A percentile compares a stretch with the other conserved stretches of the same genome.
These are phyloP conservation scores for Pardosa pseudoannulata DNA, from an alignment of 2,888 invertebrate genomes.

Conservation along the genomic window DNA sequence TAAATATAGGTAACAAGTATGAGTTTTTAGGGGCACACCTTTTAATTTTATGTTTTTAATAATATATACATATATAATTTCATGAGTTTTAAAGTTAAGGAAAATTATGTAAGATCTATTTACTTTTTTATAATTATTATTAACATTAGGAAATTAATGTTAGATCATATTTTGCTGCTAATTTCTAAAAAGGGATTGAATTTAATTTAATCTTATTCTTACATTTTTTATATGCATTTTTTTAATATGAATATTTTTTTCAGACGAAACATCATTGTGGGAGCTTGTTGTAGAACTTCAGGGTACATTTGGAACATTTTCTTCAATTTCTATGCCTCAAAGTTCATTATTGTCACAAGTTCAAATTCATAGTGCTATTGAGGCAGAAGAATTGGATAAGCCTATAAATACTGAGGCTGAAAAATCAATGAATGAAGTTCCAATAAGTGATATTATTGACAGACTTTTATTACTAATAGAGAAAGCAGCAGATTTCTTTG, in stretches of 20 bases:
- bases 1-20: too few relatives aligned
- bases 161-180: too few relatives aligned
- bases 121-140: too few relatives aligned
- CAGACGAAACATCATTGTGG: slow-evolving; percentile 54
- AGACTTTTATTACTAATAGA: slow-evolving; percentile 65
- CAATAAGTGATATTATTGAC: slow-evolving; percentile 56
- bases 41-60: too few relatives aligned
- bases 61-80: too few relatives aligned
- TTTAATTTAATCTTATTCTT: too few relatives aligned
- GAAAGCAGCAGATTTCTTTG: slow-evolving; percentile 70
- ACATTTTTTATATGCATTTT: too few relatives aligned
- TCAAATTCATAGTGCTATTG: not conserved
- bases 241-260: not conserved
- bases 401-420: slow-evolving; percentile 1
- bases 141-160: too few relatives aligned
- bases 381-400: not conserved
- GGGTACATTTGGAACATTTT: slow-evolving; percentile 52
- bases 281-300: slow-evolving; percentile 55
- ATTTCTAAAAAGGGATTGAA: not conserved
- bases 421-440: slow-evolving; percentile 25
- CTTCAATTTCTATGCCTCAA: slow-evolving; percentile 41
- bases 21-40: too few relatives aligned
- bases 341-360: not conserved
- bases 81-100: too few relatives aligned
- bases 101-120: too few relatives aligned